These are phyloP conservation scores for Camelus bactrianus DNA, from an alignment of 2,113 vertebrate species.

Conservation along the genomic window DNA sequence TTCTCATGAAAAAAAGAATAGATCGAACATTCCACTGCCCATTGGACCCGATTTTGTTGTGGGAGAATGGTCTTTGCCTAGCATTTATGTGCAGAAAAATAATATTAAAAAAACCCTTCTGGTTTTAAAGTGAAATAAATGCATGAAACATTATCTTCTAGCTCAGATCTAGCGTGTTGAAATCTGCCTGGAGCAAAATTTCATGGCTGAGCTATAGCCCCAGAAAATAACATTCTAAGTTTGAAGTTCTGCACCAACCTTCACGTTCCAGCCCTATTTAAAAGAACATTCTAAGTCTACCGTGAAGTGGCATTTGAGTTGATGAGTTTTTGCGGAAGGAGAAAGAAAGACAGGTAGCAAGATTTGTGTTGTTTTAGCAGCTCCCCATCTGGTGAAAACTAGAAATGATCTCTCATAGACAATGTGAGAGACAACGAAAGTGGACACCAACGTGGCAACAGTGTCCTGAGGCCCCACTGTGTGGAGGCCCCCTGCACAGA, in stretches of 20 bases:
- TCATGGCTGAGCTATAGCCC: conserved; percentile 62
- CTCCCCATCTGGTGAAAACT: neutral
- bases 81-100: neutral
- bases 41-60: neutral
- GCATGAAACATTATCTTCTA: conserved; percentile 28
- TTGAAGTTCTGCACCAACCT: conserved; percentile 16
- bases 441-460: too few species aligned
- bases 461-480: rapidly evolving
- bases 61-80: neutral
- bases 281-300: conserved; percentile 6
- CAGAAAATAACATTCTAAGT: conserved; percentile 63
- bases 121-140: conserved; percentile 57
- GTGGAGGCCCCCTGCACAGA: rapidly evolving
- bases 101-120: neutral
- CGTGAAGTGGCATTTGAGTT: neutral
- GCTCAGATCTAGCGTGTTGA: conserved; percentile 20
- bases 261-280: neutral
- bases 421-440: neutral
- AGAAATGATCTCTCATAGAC: neutral
- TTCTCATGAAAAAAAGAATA: neutral
- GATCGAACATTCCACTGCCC: neutral
- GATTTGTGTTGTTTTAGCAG: neutral
- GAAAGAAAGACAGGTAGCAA: neutral
- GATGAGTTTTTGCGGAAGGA: conserved; percentile 33
- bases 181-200: conserved; percentile 65